Percentiles rank a stretch among this genome's conserved stretches.
These are phyloP conservation scores for Merluccius polli DNA, from an alignment of 2,797 vertebrate species.

Conservation along the genomic window DNA sequence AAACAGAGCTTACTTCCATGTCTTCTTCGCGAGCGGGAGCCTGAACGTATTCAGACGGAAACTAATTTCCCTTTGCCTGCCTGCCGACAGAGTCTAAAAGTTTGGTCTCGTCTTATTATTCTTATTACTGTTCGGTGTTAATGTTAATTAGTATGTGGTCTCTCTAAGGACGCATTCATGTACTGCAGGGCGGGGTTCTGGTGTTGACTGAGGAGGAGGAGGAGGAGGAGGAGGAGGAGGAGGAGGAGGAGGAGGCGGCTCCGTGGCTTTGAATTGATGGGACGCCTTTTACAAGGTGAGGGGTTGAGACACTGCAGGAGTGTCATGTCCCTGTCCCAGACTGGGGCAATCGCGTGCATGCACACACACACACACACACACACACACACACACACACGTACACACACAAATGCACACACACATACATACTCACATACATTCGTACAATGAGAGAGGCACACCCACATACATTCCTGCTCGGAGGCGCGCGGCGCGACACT, in stretches of 20 bases:
- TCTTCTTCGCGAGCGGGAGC: neutral
- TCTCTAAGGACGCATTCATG: neutral
- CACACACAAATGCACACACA: neutral
- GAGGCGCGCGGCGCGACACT: neutral
- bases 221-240: neutral
- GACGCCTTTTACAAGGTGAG: too few relatives aligned
- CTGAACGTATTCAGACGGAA: neutral
- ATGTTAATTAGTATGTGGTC: neutral
- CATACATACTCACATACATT: neutral
- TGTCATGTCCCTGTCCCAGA: too few relatives aligned
- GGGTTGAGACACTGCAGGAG: too few relatives aligned
- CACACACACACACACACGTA: too few relatives aligned
- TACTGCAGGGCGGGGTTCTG: neutral
- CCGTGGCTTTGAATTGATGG: neutral
- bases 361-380: neutral
- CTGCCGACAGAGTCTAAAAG: neutral
- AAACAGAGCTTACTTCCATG: conserved; percentile 20
- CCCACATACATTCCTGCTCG: neutral
- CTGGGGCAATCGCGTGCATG: neutral
- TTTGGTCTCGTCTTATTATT: neutral
- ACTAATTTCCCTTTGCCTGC: neutral
- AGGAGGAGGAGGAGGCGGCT: neutral
- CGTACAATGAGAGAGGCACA: too few relatives aligned
- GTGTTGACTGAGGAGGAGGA: neutral
- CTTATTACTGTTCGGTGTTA: neutral